Evolutionary conservation across 2,113 vertebrate genomes (phyloP).

Genomic region (Pardalotus punctatus): DNA sequence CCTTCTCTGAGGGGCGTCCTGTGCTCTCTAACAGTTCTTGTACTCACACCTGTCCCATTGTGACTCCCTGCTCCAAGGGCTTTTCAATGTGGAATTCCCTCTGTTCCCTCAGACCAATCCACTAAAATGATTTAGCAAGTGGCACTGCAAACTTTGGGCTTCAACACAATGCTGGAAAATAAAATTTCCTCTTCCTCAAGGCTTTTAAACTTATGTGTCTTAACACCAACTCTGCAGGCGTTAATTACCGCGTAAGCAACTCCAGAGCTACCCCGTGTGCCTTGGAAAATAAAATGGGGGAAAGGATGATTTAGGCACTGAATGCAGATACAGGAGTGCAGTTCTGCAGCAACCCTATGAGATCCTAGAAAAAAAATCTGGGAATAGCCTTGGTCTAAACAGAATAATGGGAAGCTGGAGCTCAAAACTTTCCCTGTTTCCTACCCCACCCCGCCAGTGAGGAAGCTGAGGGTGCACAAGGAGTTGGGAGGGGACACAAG

Average conservation of each 20-base stretch:
- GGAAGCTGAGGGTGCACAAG: background rate
- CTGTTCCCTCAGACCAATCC: background rate
- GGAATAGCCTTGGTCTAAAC: background rate
- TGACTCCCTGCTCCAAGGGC: background rate
- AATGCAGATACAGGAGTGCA: background rate
- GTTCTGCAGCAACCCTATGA: background rate
- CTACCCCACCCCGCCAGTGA: fast-evolving
- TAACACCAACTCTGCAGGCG: background rate
- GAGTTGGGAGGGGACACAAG: background rate
- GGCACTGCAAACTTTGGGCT: background rate
- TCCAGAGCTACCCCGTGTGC: background rate
- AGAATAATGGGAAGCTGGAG: background rate
- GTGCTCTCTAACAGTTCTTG: background rate
- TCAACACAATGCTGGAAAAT: fast-evolving
- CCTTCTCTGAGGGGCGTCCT: background rate
- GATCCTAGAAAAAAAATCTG: background rate
- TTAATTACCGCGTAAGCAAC: background rate
- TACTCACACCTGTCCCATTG: background rate
- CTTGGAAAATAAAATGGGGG: background rate
- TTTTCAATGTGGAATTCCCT: background rate
- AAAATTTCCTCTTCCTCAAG: background rate
- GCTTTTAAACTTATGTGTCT: background rate
- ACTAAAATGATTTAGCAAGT: background rate
- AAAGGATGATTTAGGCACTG: background rate
- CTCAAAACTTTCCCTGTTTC: background rate